These are phyloP conservation scores for Alouatta palliata DNA, from an alignment of 2,113 vertebrate species.

Conservation along the genomic window DNA sequence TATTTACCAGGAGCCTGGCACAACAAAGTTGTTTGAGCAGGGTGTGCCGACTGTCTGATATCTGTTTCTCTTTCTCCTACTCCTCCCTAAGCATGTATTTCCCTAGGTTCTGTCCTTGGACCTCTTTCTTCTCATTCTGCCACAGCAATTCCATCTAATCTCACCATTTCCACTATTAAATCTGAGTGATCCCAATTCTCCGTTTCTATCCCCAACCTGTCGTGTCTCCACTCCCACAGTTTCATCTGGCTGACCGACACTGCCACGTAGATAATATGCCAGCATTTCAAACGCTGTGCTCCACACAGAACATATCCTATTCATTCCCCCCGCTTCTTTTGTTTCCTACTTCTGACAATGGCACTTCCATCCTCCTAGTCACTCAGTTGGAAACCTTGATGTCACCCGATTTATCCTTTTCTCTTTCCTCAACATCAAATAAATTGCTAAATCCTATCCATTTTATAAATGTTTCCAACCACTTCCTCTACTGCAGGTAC, in stretches of 20 bases:
- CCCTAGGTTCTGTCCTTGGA: neutral
- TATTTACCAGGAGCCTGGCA: neutral
- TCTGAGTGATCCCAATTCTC: neutral
- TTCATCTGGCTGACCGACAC: neutral
- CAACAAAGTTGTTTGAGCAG: neutral
- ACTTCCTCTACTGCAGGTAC: neutral
- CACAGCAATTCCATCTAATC: neutral
- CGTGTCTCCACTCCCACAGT: neutral
- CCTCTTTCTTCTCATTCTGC: neutral
- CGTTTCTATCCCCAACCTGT: neutral
- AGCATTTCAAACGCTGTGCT: neutral
- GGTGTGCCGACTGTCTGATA: neutral
- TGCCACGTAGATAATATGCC: neutral
- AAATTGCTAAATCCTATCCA: neutral
- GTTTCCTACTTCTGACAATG: neutral
- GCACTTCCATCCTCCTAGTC: neutral
- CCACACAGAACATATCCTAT: neutral
- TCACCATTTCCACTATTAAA: constrained; percentile 5
- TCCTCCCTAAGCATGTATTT: neutral
- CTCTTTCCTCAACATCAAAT: neutral
- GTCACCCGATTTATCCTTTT: neutral
- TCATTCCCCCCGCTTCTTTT: neutral
- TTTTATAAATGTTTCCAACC: neutral
- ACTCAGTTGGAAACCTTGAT: neutral
- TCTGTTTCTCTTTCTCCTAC: neutral